phyloP scores from a whole-genome alignment of 1,140 invertebrate genomes.

The Eciton burchellii region DNA sequence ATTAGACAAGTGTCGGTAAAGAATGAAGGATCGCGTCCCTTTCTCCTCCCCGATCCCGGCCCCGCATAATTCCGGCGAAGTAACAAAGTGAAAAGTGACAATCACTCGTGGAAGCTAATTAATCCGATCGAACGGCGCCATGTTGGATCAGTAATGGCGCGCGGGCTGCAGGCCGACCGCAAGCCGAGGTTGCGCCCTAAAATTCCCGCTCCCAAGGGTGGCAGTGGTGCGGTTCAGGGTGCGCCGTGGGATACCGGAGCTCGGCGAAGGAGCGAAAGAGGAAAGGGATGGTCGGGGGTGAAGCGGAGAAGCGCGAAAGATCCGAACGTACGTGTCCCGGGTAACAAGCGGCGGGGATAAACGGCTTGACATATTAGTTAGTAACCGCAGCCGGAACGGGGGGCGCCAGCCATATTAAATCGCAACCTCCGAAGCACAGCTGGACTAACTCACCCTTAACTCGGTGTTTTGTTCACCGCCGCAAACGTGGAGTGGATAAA shows the following conservation, averaged over 20 bases:
- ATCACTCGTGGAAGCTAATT: slow-evolving; percentile 37
- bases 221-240: slow-evolving; percentile 39
- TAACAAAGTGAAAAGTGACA: slow-evolving; percentile 46
- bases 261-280: not conserved
- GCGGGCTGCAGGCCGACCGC: slow-evolving; percentile 28
- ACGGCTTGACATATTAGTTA: slow-evolving; percentile 76
- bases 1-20: no score
- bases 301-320: slow-evolving; percentile 45
- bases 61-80: slow-evolving; percentile 2
- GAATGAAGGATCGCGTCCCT: no score
- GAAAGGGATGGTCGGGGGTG: not conserved
- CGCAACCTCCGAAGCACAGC: slow-evolving; percentile 63
- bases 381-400: slow-evolving; percentile 56
- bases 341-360: slow-evolving; percentile 73
- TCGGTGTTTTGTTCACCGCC: slow-evolving; percentile 60
- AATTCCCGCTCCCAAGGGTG: slow-evolving; percentile 35
- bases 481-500: slow-evolving; percentile 52
- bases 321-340: slow-evolving; percentile 70
- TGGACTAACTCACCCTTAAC: slow-evolving; percentile 66
- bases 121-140: slow-evolving; percentile 58
- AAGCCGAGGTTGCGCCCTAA: slow-evolving; percentile 38
- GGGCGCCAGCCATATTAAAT: slow-evolving; percentile 62
- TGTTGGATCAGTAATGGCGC: slow-evolving; percentile 29
- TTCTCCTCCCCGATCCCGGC: not conserved
- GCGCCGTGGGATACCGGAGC: slow-evolving; percentile 37